Conservation (phyloP, 2,113 vertebrate species). For the Anhinga anhinga region DNA sequence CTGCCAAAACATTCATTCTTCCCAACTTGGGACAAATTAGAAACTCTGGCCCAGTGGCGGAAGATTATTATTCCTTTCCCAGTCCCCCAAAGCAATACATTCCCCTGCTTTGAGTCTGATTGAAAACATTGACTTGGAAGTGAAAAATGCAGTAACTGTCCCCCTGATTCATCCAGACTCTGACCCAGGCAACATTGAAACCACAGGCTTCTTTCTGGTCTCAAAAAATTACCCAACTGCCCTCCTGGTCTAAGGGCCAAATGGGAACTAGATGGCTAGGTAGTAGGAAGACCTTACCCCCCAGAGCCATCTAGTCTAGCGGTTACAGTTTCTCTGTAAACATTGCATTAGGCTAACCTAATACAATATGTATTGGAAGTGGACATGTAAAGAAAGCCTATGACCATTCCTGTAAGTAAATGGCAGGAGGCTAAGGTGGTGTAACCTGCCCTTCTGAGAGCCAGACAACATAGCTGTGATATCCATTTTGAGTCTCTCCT, state of each 20-base stretch:
- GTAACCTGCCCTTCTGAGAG: background rate
- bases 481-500: background rate
- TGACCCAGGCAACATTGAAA: background rate
- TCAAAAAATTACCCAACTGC: background rate
- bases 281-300: background rate
- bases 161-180: background rate
- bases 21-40: slow-evolving; percentile 32
- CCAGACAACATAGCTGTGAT: rapidly evolving
- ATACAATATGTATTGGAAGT: background rate
- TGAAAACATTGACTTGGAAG: slow-evolving; percentile 15
- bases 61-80: slow-evolving; percentile 38
- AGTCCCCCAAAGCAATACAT: slow-evolving; percentile 11
- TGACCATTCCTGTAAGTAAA: background rate
- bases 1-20: slow-evolving; percentile 35
- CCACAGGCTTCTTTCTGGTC: background rate
- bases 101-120: slow-evolving; percentile 5
- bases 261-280: background rate
- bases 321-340: background rate
- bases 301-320: background rate
- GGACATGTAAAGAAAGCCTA: background rate
- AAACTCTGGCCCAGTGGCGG: slow-evolving; percentile 16
- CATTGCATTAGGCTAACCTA: background rate
- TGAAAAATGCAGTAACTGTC: background rate
- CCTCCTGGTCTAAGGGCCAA: background rate
- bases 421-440: background rate